Percentiles rank a stretch among this genome's conserved stretches.
phyloP scores from a whole-genome alignment of 2,113 vertebrate species.

The Bufo gargarizans region DNA sequence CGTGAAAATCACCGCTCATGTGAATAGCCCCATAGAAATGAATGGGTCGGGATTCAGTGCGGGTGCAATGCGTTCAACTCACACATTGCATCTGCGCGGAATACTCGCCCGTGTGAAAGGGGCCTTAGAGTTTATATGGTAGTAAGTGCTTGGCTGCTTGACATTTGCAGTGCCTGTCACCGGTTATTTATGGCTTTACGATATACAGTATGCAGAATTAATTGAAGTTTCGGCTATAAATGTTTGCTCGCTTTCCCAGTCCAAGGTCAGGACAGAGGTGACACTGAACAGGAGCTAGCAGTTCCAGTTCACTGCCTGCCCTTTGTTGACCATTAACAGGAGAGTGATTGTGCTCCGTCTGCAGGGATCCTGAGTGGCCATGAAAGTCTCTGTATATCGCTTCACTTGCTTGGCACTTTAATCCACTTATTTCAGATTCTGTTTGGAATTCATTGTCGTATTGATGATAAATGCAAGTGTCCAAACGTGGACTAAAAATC shows the following conservation, averaged over 20 bases:
- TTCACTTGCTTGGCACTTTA: too few relatives aligned
- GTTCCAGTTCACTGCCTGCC: constrained; percentile 38
- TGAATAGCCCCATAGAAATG: too few relatives aligned
- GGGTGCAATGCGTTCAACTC: too few relatives aligned
- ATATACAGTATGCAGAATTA: background rate
- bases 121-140: background rate
- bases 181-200: background rate
- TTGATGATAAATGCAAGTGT: background rate
- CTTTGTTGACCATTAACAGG: constrained; percentile 32
- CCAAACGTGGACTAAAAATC: background rate
- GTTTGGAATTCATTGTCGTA: background rate
- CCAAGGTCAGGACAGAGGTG: constrained; percentile 27
- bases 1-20: too few relatives aligned
- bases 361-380: background rate
- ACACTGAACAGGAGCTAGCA: background rate
- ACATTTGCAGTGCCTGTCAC: background rate
- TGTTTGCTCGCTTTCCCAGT: constrained; percentile 4
- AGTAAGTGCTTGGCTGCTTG: background rate
- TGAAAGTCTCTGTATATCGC: background rate
- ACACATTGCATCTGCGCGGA: too few relatives aligned
- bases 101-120: too few relatives aligned
- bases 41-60: too few relatives aligned
- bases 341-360: background rate
- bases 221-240: constrained; percentile 1
- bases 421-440: background rate